phyloP scores from a whole-genome alignment of 2,797 vertebrate species.

The Hippocampus kuda region DNA sequence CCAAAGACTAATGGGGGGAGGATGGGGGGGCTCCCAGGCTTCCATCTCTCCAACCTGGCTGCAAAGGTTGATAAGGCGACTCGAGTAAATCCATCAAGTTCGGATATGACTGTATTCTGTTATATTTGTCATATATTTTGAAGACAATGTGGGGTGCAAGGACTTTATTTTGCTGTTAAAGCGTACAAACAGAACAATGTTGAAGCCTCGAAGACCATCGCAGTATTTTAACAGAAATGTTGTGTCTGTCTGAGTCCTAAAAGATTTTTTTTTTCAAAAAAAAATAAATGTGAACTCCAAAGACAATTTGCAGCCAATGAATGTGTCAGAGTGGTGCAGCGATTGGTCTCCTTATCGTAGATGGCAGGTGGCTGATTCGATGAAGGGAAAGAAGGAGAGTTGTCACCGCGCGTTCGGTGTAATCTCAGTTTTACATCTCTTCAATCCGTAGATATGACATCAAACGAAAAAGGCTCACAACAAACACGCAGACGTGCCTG shows the following conservation, averaged over 20 bases:
- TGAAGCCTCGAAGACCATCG: neutral
- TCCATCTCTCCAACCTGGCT: conserved; percentile 25
- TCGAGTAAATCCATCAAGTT: conserved; percentile 6
- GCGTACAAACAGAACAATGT: too few relatives aligned
- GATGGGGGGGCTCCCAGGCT: conserved; percentile 23
- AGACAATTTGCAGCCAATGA: conserved; percentile 27
- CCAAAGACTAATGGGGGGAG: conserved; percentile 33
- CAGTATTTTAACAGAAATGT: neutral
- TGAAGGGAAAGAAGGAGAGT: conserved; percentile 17
- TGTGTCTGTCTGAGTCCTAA: neutral
- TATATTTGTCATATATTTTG: neutral
- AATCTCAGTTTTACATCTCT: conserved; percentile 49
- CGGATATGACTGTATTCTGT: neutral
- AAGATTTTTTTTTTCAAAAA: neutral
- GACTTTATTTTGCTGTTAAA: neutral
- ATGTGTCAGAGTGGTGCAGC: conserved; percentile 23
- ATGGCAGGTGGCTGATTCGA: conserved; percentile 62
- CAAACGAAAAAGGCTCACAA: conserved; percentile 38
- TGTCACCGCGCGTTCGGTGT: conserved; percentile 34
- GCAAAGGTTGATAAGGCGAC: conserved; percentile 28
- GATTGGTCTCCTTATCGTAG: conserved; percentile 60
- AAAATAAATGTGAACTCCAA: neutral
- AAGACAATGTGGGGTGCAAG: neutral
- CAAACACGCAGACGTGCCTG: conserved; percentile 28
- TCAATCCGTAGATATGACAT: conserved; percentile 56